Evolutionary conservation across 2,797 vertebrate species (phyloP).

Genomic region (Lagocephalus sceleratus): DNA sequence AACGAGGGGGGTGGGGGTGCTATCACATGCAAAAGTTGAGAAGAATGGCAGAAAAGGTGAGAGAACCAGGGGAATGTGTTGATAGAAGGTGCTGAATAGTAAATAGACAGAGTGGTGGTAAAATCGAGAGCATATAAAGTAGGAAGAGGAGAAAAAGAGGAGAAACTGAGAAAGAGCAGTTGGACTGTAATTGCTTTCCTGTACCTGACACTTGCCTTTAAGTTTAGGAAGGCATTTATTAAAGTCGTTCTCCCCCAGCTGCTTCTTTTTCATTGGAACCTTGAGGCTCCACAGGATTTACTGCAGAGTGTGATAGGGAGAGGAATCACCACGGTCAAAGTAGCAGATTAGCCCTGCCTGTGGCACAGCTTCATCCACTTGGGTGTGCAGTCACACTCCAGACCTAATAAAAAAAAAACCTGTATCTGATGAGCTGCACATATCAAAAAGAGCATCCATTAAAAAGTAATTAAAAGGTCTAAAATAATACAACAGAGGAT

Average conservation of each 20-base stretch:
- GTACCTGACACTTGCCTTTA: constrained; percentile 66
- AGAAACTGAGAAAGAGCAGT: constrained; percentile 33
- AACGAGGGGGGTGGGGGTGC: constrained; percentile 26
- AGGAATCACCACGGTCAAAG: constrained; percentile 54
- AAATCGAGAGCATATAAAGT: constrained; percentile 5
- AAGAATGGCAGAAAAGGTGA: constrained; percentile 34
- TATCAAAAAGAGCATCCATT: constrained; percentile 44
- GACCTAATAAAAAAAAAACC: constrained; percentile 65
- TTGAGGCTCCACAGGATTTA: constrained; percentile 61
- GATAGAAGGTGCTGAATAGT: constrained; percentile 37
- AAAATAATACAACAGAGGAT: constrained; percentile 8
- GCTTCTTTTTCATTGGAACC: constrained; percentile 57
- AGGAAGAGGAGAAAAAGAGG: constrained; percentile 23
- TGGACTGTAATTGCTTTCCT: constrained; percentile 67
- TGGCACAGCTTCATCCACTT: constrained; percentile 35
- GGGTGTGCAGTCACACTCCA: constrained; percentile 45
- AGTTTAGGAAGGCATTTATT: constrained; percentile 72
- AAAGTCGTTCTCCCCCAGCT: constrained; percentile 59
- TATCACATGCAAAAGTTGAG: constrained; percentile 42
- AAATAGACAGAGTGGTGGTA: constrained; percentile 38
- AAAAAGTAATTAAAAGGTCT: constrained; percentile 29
- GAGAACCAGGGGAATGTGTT: constrained; percentile 41
- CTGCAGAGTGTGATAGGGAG: constrained; percentile 60
- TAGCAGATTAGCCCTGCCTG: constrained; percentile 54
- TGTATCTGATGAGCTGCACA: constrained; percentile 60